Evolutionary conservation across 2,888 invertebrate species (phyloP), one percentile per base, ranked within the genome.

Genomic region (Tipula lateralis): DNA sequence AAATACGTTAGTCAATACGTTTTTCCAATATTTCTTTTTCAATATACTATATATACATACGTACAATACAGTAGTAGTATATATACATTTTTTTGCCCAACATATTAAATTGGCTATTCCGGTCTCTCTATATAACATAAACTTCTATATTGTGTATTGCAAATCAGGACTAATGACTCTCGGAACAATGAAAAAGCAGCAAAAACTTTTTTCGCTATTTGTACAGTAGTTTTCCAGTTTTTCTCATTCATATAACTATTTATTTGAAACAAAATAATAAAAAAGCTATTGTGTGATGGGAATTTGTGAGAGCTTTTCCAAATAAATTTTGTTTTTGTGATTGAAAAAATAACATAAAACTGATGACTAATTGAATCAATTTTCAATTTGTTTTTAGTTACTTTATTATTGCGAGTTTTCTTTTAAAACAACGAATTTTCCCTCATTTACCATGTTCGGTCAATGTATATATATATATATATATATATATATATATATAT

Each of bases 211-310:
- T 24, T 66, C 66, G 66, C 30, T 84, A 84, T 85, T 85, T 85
- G 84, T 84, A 85, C 85, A 85, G 81, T 82, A 85, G 82, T 85
- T 85, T 85, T 81, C 85, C 82, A 85, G 84, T 85, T 36, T 84
- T 32, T 80, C 13, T 36, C 66, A 80, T 82, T 85, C 84, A 29
- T 80, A 24, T 7, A 66, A 66, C 66, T 66, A 66, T 66, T 66
- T 66, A 66, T 66, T 66, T 66, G 66, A 66, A 66, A 66, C 66
- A 66, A 66, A 66, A 66, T 50, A 50, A 50, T 50, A 50, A 66
- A 66, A 66, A 66, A 66, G 66, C 24, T 66, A 24, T 66, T 66
- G 24, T 66, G 66, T 66, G 66, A 66, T 24, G 66, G 66, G 66
- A 66, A 66, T 66, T 66, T 66, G 66, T 66, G 66, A 66, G 66